Evolutionary conservation across 2,888 invertebrate genomes (phyloP).

Genomic region (Liodrosophila aerea): DNA sequence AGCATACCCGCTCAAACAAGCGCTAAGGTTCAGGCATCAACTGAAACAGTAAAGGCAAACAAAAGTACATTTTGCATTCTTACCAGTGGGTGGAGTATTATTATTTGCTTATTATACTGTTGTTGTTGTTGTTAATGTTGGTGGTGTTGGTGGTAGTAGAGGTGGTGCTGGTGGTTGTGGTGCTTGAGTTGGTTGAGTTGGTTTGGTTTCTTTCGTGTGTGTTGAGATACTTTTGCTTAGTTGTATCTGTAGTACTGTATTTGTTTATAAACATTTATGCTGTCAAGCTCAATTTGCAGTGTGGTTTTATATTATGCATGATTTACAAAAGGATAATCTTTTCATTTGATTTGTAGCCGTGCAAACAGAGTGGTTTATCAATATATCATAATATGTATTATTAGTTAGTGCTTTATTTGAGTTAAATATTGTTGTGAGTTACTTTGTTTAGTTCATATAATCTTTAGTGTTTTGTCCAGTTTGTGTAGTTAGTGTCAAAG

Average conservation of each 20-base stretch:
- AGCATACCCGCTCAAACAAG: conserved; percentile 2
- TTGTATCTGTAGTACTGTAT: conserved; percentile 17
- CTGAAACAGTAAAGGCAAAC: conserved; percentile 44
- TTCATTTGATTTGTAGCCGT: conserved; percentile 34
- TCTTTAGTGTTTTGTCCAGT: conserved; percentile 79
- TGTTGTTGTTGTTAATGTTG: not conserved
- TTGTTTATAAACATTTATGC: conserved; percentile 38
- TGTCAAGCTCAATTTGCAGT: conserved; percentile 68
- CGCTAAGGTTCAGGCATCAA: conserved; percentile 2
- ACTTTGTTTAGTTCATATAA: conserved; percentile 41
- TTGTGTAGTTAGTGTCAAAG: conserved; percentile 81
- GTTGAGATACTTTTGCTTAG: conserved; percentile 31
- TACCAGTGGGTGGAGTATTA: conserved; percentile 62
- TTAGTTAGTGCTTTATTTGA: conserved; percentile 2
- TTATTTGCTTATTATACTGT: conserved; percentile 14
- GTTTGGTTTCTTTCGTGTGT: not conserved
- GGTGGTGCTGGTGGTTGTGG: conserved; percentile 41
- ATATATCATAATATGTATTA: conserved; percentile 5
- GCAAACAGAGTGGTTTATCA: conserved; percentile 26
- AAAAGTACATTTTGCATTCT: conserved; percentile 69
- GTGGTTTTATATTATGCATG: conserved; percentile 47
- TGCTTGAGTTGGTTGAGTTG: conserved; percentile 40
- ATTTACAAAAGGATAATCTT: conserved; percentile 38
- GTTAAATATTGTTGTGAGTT: not conserved
- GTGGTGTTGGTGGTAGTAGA: too few species aligned